These are phyloP conservation scores for Tenebrio molitor DNA, from an alignment of 1,140 invertebrate species.

Conservation along the genomic window DNA sequence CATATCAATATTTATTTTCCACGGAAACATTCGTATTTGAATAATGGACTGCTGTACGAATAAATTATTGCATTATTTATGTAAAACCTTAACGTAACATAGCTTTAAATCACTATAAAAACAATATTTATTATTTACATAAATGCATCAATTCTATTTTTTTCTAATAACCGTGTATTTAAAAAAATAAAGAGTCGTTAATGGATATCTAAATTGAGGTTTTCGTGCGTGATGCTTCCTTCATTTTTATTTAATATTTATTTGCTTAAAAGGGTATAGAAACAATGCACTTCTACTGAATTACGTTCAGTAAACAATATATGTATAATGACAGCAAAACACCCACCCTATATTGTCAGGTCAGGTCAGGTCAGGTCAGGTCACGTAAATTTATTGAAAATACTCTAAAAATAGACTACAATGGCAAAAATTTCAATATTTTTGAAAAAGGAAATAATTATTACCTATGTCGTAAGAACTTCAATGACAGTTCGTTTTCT, in stretches of 20 bases:
- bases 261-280: no score
- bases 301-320: no score
- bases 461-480: no score
- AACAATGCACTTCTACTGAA: no score
- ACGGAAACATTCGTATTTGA: conserved; percentile 17
- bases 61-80: conserved; percentile 41
- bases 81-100: conserved; percentile 33
- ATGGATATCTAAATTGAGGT: conserved; percentile 29
- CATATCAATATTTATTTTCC: conserved; percentile 28
- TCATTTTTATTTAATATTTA: conserved; percentile 10
- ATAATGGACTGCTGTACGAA: conserved; percentile 17
- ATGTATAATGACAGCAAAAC: no score
- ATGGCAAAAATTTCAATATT: no score
- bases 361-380: no score
- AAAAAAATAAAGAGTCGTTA: conserved; percentile 18
- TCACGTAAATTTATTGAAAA: no score
- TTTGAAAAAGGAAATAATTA: no score
- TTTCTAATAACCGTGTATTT: not conserved
- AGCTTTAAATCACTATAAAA: conserved; percentile 38
- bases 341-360: no score
- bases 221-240: conserved; percentile 4
- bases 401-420: no score
- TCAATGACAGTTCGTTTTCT: no score
- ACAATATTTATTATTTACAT: conserved; percentile 24
- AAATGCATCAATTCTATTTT: conserved; percentile 32